Evolutionary conservation across 1,140 invertebrate genomes (phyloP), one percentile per base, ranked within the genome.

Genomic region (Popillia japonica): DNA sequence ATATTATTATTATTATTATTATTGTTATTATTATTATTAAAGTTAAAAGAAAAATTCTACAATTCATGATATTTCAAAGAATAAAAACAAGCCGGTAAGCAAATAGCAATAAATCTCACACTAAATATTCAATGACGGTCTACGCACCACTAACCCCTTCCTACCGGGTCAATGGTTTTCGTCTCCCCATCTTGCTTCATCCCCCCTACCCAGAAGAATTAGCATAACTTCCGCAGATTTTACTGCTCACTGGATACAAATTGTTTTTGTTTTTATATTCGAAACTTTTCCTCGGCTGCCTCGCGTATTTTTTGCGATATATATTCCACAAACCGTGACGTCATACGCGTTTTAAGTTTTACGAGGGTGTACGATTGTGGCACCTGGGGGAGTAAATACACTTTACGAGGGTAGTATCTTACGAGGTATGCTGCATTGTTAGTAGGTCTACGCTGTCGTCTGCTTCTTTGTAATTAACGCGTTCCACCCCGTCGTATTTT

Each of bases 391-490:
- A 68, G 22, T 68, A 68, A 68, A 27, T 68, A 68, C 61, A 27
- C 10, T 68, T 68, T 68, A 23, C 7, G 61, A 27, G 27, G 61
- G 10, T 68, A 27, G 22, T 27, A 22, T 68, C 61, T 68, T 68
- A 27, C 27, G 61, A 27, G 61, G 61, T 22, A 34, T 68, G 22
- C 61, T 55, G 48, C 48, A 55, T 17, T 17, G 48, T 34, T 34
- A 34, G 27, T 17, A 27, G 20, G 61, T 68, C 27, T 68, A 68
- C 61, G 22, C 11, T 68, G 27, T 23, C 11, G 61, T 68, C 27
- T 68, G 61, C 61, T 14, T 23, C 61, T 34, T 27, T 68, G 14
- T 68, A 68, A 68, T 68, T 68, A 68, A 68, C 61, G 61, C 61
- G 61, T 68, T 68, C 27, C 27, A 14, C 22, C 27, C 10, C 61